A percentile compares a stretch with the other conserved stretches of the same genome.
These are phyloP conservation scores for Tupaia chinensis DNA, from an alignment of 2,113 vertebrate genomes.

Conservation along the genomic window DNA sequence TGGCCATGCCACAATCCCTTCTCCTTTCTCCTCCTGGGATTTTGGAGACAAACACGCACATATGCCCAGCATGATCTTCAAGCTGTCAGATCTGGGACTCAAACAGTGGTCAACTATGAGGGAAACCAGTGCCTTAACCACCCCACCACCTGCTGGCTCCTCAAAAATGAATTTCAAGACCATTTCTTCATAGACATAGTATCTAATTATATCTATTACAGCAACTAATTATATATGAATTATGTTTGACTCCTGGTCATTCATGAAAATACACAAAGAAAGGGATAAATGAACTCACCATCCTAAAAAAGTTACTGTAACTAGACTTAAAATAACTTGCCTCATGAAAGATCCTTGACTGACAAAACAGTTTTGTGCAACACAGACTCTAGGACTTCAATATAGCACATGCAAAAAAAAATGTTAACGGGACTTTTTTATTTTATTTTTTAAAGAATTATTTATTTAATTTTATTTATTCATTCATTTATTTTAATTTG, in stretches of 20 bases:
- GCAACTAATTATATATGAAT: background rate
- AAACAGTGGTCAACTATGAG: no score
- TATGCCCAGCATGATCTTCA: no score
- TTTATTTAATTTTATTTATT: no score
- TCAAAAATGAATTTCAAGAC: background rate
- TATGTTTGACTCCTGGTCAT: background rate
- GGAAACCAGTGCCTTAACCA: no score
- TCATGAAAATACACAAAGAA: slow-evolving; percentile 32
- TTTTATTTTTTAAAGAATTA: no score
- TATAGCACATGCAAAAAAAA: background rate
- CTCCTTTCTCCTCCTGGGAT: no score
- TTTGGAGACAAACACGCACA: no score
- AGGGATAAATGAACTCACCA: background rate
- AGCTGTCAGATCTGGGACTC: no score
- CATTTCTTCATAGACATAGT: background rate
- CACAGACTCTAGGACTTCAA: background rate
- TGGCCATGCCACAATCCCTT: no score
- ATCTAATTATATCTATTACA: background rate
- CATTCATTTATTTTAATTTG: no score
- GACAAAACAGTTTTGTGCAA: background rate
- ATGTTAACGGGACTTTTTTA: background rate
- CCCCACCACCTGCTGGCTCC: no score
- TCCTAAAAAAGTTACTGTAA: background rate
- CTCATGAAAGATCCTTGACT: background rate
- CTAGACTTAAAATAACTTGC: background rate